These are phyloP conservation scores for Thunnus albacares DNA, from an alignment of 2,797 vertebrate species.

Conservation along the genomic window DNA sequence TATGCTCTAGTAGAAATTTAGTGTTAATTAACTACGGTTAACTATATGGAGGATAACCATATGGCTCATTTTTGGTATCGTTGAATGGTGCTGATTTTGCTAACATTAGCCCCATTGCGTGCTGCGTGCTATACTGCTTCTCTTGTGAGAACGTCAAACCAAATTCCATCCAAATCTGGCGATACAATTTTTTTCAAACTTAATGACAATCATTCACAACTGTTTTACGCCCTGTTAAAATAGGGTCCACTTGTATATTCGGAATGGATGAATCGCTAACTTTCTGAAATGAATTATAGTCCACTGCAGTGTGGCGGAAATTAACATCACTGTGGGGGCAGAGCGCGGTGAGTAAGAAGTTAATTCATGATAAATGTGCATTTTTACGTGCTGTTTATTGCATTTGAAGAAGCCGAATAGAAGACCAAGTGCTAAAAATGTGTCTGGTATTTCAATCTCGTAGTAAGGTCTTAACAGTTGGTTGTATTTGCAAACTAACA, in stretches of 20 bases:
- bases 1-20: accelerated
- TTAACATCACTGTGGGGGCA: background rate
- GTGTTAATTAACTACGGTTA: background rate
- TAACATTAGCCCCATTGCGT: constrained; percentile 45
- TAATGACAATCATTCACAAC: accelerated
- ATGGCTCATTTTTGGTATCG: background rate
- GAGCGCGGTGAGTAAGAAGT: accelerated
- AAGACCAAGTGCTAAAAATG: accelerated
- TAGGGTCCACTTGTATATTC: background rate
- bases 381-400: accelerated
- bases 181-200: background rate
- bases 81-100: constrained; percentile 30
- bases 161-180: constrained; percentile 1
- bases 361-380: background rate
- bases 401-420: background rate
- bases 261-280: background rate
- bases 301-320: background rate
- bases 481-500: background rate
- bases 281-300: background rate
- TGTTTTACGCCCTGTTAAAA: accelerated
- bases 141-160: background rate
- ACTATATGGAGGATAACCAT: background rate
- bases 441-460: accelerated
- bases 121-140: background rate
- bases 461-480: accelerated